Base-by-base conservation (phyloP, 2,888 invertebrate genomes). In the Xanthostigma xanthostigma region DNA sequence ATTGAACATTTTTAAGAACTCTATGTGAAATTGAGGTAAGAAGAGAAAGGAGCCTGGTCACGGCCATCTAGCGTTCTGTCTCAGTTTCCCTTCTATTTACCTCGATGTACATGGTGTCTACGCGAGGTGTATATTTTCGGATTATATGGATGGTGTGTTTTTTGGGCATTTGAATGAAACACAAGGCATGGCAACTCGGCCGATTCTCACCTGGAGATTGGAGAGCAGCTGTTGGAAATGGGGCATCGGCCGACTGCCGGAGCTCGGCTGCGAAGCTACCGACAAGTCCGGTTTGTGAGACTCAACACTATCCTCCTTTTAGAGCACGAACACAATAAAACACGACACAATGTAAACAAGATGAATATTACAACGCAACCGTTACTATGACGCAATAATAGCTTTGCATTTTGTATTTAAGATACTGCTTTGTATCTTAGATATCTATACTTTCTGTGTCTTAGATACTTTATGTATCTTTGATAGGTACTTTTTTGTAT, bases 171-270 rank as follows among this genome's bases (percentile, higher is more conserved):
- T 41, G 37, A 45, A 53, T 48, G 49, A 40, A 48, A 46, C 42
- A 42, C 50, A 50, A 53, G 44, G 47, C 17, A 44, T 48, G 46
- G 48, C 36, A 53, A 44, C 50, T 39, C 46, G 48, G 53, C 46
- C 46, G 42, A 42, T 42, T 65, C 80, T 81, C 77, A 83, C 83
- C 82, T 83, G 81, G 61, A 83, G 67, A 62, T 78, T 79, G 60
- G 76, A 74, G 62, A 84, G 74, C 59, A 84, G 71, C 62, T 74
- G 75, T 64, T 77, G 78, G 64, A 84, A 77, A 65, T 81, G 79
- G 56, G 83, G 83, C 71, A 81, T 67, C 55, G 72, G 64, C 52
- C 74, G 68, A 53, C 71, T 67, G 45, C 71, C 74, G 12, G 75
- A 73, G 60, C 72, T 74, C 49, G 70, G 60, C 44, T 66, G 62